Evolutionary conservation across 2,888 invertebrate genomes (phyloP).

Genomic region (Sthenelais limicola): DNA sequence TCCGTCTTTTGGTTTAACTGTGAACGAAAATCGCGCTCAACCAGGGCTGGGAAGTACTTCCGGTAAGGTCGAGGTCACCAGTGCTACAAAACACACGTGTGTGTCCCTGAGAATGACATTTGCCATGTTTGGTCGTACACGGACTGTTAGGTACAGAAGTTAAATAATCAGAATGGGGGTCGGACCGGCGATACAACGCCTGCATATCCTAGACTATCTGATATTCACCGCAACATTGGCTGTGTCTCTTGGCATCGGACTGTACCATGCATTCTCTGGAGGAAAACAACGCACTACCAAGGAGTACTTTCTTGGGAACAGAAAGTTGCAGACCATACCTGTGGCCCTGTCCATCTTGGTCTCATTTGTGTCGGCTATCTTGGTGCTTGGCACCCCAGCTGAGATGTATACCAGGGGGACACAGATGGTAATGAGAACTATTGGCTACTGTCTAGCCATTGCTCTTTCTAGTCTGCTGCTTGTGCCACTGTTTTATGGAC

Average conservation of each 20-base stretch:
- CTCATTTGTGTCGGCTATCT: constrained; percentile 53
- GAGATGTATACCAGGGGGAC: constrained; percentile 55
- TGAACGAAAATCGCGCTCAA: too few species aligned
- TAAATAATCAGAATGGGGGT: too few species aligned
- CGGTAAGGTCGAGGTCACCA: too few species aligned
- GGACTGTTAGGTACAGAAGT: too few species aligned
- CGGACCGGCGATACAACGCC: constrained; percentile 35
- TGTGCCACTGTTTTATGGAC: constrained; percentile 52
- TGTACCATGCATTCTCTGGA: constrained; percentile 52
- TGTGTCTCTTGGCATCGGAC: constrained; percentile 48
- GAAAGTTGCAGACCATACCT: constrained; percentile 50
- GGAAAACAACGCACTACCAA: constrained; percentile 50
- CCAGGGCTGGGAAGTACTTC: too few species aligned
- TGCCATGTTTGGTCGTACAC: too few species aligned
- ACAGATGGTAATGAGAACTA: constrained; percentile 49
- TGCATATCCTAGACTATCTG: constrained; percentile 48
- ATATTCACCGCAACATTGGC: constrained; percentile 45
- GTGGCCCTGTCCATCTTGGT: constrained; percentile 54
- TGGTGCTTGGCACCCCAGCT: constrained; percentile 53
- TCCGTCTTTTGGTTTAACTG: too few species aligned
- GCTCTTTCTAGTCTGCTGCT: constrained; percentile 50
- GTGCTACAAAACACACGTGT: too few species aligned
- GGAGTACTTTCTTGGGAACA: constrained; percentile 50
- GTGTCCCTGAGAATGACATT: too few species aligned
- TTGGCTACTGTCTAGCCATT: constrained; percentile 53